These are phyloP conservation scores for Anguilla obscura DNA, from an alignment of 2,797 vertebrate genomes.

Conservation along the genomic window DNA sequence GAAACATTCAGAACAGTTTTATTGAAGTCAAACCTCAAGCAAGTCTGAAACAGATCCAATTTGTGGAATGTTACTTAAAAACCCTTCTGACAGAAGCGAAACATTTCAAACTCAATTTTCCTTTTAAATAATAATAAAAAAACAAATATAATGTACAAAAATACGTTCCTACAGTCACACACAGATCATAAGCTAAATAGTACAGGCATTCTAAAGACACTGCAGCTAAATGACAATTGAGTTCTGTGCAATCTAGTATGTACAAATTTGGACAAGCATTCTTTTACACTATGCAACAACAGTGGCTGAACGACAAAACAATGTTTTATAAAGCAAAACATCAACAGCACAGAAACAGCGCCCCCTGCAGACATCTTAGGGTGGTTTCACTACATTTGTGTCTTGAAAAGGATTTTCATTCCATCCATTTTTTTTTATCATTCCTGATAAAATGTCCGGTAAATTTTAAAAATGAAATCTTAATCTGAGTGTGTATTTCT, in stretches of 20 bases:
- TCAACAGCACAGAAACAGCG: slow-evolving; percentile 82
- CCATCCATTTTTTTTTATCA: background rate
- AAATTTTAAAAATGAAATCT: background rate
- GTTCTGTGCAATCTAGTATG: slow-evolving; percentile 78
- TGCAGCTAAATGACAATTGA: slow-evolving; percentile 82
- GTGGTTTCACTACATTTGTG: slow-evolving; percentile 68
- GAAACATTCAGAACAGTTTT: slow-evolving; percentile 95
- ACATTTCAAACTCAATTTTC: slow-evolving; percentile 83
- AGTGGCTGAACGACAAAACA: slow-evolving; percentile 78
- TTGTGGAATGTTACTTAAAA: slow-evolving; percentile 85
- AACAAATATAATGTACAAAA: slow-evolving; percentile 92
- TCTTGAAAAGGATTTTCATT: slow-evolving; percentile 28
- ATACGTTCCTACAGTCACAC: slow-evolving; percentile 90
- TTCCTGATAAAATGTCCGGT: slow-evolving; percentile 20
- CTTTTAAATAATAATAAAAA: slow-evolving; percentile 82
- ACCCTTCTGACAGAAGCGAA: slow-evolving; percentile 78
- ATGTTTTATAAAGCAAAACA: slow-evolving; percentile 14
- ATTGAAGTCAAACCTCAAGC: slow-evolving; percentile 99
- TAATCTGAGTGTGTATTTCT: slow-evolving; percentile 24
- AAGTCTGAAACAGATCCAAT: slow-evolving; percentile 87
- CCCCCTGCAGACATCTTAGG: slow-evolving; percentile 73
- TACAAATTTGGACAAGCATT: slow-evolving; percentile 81
- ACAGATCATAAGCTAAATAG: slow-evolving; percentile 93
- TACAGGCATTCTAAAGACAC: slow-evolving; percentile 91
- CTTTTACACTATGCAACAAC: slow-evolving; percentile 87